Percentiles rank a stretch among this genome's conserved stretches.
Evolutionary conservation across 2,888 invertebrate genomes (phyloP).

Genomic region (Drosophila picticornis): DNA sequence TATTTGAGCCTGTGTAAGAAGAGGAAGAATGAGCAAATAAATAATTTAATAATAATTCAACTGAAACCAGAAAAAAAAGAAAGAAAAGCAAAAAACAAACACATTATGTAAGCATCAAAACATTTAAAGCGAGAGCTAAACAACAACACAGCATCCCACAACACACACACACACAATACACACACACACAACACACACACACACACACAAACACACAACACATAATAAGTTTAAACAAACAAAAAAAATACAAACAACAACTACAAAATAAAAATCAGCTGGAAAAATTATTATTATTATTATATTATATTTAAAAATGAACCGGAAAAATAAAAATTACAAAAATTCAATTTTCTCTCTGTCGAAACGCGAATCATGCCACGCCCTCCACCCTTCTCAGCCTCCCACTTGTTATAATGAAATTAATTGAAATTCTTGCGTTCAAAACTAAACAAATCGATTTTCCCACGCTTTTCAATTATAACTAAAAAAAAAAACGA

Average conservation of each 20-base stretch:
- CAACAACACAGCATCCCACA: slow-evolving; percentile 76
- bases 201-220: slow-evolving; percentile 22
- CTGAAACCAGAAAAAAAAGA: slow-evolving; percentile 55
- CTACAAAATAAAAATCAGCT: slow-evolving; percentile 78
- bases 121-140: slow-evolving; percentile 78
- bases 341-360: slow-evolving; percentile 68
- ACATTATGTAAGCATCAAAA: slow-evolving; percentile 76
- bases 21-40: slow-evolving; percentile 56
- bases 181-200: slow-evolving; percentile 34
- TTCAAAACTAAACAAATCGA: background rate
- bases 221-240: slow-evolving; percentile 80
- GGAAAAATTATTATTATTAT: slow-evolving; percentile 80
- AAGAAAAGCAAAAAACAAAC: slow-evolving; percentile 6
- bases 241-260: slow-evolving; percentile 40
- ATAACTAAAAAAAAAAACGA: background rate
- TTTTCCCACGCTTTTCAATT: background rate
- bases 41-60: slow-evolving; percentile 79
- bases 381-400: slow-evolving; percentile 2
- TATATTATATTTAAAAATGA: slow-evolving; percentile 78
- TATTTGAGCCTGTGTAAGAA: slow-evolving; percentile 42
- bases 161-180: background rate
- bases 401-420: slow-evolving; percentile 58
- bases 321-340: slow-evolving; percentile 79
- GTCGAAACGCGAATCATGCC: slow-evolving; percentile 47
- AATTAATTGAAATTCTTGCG: slow-evolving; percentile 41